A percentile compares a stretch with the other conserved stretches of the same genome.
Conservation (phyloP, 2,113 vertebrate species). For the Zootoca vivipara region DNA sequence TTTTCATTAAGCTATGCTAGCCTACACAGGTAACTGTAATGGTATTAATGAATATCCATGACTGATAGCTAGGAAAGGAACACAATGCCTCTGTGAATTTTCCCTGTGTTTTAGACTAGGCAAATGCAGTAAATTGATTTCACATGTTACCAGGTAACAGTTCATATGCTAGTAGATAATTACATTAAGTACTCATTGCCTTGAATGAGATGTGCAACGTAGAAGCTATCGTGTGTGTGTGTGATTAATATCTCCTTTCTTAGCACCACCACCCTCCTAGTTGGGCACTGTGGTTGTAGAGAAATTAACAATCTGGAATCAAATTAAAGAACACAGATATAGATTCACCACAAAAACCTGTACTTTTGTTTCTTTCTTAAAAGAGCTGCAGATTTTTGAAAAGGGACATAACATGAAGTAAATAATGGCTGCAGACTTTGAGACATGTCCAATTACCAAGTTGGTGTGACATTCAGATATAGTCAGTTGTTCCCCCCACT, state of each 20-base stretch:
- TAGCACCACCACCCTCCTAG: too few species aligned
- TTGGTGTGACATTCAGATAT: neutral
- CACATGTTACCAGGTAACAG: slow-evolving; percentile 20
- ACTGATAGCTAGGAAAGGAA: neutral
- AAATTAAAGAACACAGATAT: neutral
- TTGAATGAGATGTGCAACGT: neutral
- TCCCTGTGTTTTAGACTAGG: neutral
- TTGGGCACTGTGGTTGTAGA: neutral
- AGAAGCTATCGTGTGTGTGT: neutral
- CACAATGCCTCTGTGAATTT: neutral
- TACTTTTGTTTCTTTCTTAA: neutral
- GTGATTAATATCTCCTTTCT: neutral
- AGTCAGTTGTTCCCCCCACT: neutral
- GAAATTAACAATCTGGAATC: neutral
- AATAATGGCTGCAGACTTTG: neutral
- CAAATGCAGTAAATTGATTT: slow-evolving; percentile 30
- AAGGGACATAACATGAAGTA: neutral
- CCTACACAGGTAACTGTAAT: slow-evolving; percentile 8
- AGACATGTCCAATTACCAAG: neutral
- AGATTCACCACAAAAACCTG: neutral
- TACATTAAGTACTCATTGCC: neutral
- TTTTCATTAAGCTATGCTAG: slow-evolving; percentile 20
- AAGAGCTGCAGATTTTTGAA: neutral
- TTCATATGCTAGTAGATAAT: neutral
- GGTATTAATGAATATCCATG: slow-evolving; percentile 25